A percentile compares a stretch with the other conserved stretches of the same genome.
Conservation (phyloP, 2,888 invertebrate species). For the Drosophila prostipennis region DNA sequence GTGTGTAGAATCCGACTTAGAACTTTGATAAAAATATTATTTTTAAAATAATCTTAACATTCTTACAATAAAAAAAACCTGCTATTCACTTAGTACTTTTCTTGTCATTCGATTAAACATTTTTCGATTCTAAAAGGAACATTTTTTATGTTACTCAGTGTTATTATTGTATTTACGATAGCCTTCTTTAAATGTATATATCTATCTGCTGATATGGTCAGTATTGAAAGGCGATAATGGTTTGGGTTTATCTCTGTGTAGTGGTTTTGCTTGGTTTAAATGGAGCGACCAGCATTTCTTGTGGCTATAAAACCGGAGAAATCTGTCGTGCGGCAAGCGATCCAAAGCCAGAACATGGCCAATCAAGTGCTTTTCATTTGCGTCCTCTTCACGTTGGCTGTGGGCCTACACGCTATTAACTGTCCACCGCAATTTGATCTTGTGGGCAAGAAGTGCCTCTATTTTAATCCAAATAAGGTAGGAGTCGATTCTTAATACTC, state of each 20-base stretch:
- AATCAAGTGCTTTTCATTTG: background rate
- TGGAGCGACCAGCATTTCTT: slow-evolving; percentile 5
- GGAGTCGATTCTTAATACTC: too few species aligned
- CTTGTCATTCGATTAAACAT: too few species aligned
- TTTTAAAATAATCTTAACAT: too few species aligned
- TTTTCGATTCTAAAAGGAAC: too few species aligned
- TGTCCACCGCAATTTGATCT: background rate
- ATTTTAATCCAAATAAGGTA: too few species aligned
- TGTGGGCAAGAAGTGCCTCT: too few species aligned
- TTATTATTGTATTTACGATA: background rate
- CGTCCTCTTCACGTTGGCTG: background rate
- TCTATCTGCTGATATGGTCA: background rate
- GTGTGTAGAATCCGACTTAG: too few species aligned
- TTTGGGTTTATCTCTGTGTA: background rate
- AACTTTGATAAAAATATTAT: background rate
- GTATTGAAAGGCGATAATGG: background rate
- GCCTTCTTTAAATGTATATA: too few species aligned
- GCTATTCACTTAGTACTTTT: too few species aligned
- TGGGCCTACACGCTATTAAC: background rate
- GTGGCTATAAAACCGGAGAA: slow-evolving; percentile 22
- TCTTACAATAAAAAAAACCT: too few species aligned
- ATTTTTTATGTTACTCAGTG: background rate
- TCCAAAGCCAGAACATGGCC: slow-evolving; percentile 1
- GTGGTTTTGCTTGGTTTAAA: background rate
- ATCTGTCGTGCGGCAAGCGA: slow-evolving; percentile 15